phyloP scores from a whole-genome alignment of 2,113 vertebrate species.

The Panthera tigris region DNA sequence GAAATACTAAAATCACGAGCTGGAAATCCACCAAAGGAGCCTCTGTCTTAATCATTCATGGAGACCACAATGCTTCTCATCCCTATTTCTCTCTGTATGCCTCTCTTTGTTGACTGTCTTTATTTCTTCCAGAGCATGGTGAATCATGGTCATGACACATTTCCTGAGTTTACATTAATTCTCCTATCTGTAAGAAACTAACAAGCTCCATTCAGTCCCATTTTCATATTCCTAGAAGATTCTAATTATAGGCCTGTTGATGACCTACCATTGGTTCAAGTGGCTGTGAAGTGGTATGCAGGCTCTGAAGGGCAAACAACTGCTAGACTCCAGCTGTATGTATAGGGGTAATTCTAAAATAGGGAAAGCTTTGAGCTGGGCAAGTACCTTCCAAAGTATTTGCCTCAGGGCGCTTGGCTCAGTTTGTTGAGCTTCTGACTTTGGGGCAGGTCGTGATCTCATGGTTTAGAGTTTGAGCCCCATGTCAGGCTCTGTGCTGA shows the following conservation, averaged over 20 bases:
- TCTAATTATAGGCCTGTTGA: not conserved
- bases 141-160: not conserved
- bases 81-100: not conserved
- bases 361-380: no score
- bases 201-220: not conserved
- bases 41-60: not conserved
- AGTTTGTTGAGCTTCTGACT: no score
- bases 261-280: not conserved
- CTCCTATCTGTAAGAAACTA: not conserved
- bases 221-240: not conserved
- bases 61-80: not conserved
- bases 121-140: not conserved
- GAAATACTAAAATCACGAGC: not conserved
- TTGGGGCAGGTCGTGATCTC: no score
- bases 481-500: no score
- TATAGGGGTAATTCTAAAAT: not conserved
- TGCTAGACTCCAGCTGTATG: not conserved
- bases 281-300: not conserved
- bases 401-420: not conserved
- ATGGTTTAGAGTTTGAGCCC: no score
- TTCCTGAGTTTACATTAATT: not conserved
- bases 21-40: not conserved
- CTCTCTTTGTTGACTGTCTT: not conserved
- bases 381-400: not conserved
- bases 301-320: not conserved